phyloP scores from a whole-genome alignment of 2,113 vertebrate species.

The Cichladusa arquata region DNA sequence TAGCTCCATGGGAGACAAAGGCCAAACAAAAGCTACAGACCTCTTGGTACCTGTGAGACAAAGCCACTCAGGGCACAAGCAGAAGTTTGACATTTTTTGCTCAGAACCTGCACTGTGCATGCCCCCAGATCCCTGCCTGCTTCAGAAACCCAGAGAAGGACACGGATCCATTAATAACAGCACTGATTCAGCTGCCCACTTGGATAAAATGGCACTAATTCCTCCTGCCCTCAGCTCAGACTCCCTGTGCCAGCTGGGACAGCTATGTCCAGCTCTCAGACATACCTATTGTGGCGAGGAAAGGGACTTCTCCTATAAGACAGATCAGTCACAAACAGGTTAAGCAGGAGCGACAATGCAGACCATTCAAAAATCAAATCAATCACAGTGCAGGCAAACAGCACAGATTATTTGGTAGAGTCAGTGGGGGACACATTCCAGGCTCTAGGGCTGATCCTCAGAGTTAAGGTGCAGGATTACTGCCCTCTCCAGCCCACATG shows the following conservation, averaged over 20 bases:
- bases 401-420: neutral
- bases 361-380: neutral
- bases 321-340: conserved; percentile 69
- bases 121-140: neutral
- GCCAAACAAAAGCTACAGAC: neutral
- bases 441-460: conserved; percentile 9
- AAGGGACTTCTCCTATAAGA: conserved; percentile 67
- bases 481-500: conserved; percentile 50
- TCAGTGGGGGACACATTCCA: conserved; percentile 46
- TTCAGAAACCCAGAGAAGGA: neutral
- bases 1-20: neutral
- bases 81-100: neutral
- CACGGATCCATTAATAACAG: rapidly evolving
- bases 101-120: neutral
- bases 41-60: neutral
- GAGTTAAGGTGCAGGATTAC: conserved; percentile 11
- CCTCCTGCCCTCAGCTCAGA: neutral
- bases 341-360: conserved; percentile 59
- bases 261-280: conserved; percentile 58
- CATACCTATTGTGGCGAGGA: conserved; percentile 63
- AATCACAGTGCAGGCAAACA: conserved; percentile 35
- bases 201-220: neutral
- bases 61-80: neutral
- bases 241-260: neutral
- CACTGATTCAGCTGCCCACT: neutral